Evolutionary conservation across 2,797 vertebrate species (phyloP).

Genomic region (Anas flavirostris): DNA sequence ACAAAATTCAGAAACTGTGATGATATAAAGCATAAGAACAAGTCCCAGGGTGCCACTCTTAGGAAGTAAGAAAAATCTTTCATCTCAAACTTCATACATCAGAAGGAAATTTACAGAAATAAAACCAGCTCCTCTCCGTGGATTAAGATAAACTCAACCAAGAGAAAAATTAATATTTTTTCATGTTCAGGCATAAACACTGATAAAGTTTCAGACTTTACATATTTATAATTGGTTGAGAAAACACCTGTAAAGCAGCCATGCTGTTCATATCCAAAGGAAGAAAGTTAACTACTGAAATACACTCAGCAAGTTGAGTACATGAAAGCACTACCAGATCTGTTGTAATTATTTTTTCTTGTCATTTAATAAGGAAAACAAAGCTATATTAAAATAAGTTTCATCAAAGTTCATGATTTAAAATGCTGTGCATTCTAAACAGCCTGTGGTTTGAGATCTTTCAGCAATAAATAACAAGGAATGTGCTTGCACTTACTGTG

Average conservation of each 20-base stretch:
- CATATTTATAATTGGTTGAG: conserved; percentile 14
- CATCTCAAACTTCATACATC: background rate
- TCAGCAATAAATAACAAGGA: conserved; percentile 61
- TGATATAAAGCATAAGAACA: background rate
- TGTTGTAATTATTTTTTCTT: conserved; percentile 50
- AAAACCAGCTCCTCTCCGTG: background rate
- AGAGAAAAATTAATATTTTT: background rate
- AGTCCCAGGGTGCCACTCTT: background rate
- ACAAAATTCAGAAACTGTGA: background rate
- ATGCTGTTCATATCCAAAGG: background rate
- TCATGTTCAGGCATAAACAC: conserved; percentile 16
- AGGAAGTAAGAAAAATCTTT: background rate
- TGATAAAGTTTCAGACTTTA: conserved; percentile 13
- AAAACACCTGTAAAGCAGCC: conserved; percentile 7
- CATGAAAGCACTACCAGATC: conserved; percentile 34
- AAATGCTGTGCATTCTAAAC: conserved; percentile 47
- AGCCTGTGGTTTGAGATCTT: conserved; percentile 46
- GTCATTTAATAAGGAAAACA: conserved; percentile 55
- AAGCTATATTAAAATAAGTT: conserved; percentile 63
- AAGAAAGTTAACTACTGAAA: conserved; percentile 23
- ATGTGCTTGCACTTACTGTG: conserved; percentile 57
- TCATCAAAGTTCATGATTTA: conserved; percentile 58
- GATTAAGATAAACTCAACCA: background rate
- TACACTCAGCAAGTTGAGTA: conserved; percentile 11
- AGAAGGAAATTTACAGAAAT: background rate